A percentile compares a stretch with the other conserved stretches of the same genome.
Conservation (phyloP, 2,888 invertebrate genomes). For the Drosophila diplacantha region DNA sequence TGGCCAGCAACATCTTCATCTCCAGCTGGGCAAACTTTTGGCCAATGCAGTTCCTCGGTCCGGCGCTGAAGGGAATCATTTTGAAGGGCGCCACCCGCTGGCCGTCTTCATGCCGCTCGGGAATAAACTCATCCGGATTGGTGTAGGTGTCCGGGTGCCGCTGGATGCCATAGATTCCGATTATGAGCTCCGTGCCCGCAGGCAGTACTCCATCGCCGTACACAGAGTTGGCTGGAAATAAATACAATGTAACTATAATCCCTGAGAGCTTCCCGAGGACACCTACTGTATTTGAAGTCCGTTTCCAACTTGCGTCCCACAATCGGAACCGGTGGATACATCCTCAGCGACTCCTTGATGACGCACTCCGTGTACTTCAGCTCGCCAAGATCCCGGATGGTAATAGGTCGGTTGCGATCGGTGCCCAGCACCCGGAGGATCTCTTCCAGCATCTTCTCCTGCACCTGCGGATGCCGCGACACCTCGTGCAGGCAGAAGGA, state of each 20-base stretch:
- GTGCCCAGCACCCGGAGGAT: slow-evolving; percentile 59
- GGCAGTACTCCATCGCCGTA: slow-evolving; percentile 63
- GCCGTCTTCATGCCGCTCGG: slow-evolving; percentile 59
- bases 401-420: slow-evolving; percentile 51
- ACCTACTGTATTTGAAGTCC: slow-evolving; percentile 80
- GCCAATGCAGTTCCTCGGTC: slow-evolving; percentile 79
- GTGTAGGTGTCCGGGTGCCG: slow-evolving; percentile 44
- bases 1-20: slow-evolving; percentile 66
- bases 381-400: slow-evolving; percentile 54
- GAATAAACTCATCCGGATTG: slow-evolving; percentile 60
- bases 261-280: neutral
- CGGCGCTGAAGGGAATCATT: slow-evolving; percentile 73
- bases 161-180: slow-evolving; percentile 55
- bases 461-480: slow-evolving; percentile 69
- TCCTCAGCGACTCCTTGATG: slow-evolving; percentile 82
- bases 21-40: slow-evolving; percentile 72
- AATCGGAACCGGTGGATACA: slow-evolving; percentile 82
- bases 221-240: slow-evolving; percentile 45
- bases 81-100: slow-evolving; percentile 52
- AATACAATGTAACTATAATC: neutral
- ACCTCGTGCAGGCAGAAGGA: slow-evolving; percentile 66
- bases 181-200: slow-evolving; percentile 57
- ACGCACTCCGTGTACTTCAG: slow-evolving; percentile 80
- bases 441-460: slow-evolving; percentile 67
- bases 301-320: slow-evolving; percentile 78